Evolutionary conservation across 2,888 invertebrate genomes (phyloP).

Genomic region (Danaus chrysippus): DNA sequence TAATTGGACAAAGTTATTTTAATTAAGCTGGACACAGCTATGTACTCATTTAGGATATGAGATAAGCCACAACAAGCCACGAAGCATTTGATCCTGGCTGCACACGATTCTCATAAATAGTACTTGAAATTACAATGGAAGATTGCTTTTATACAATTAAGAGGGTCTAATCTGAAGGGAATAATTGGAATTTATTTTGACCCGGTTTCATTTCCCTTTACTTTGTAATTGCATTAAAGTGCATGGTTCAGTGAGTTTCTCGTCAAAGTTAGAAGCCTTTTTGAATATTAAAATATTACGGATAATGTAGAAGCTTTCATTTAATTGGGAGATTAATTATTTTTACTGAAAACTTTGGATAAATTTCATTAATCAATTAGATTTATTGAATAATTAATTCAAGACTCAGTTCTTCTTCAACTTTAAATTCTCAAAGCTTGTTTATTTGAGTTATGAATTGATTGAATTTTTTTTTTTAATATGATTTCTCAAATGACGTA

Average conservation of each 20-base stretch:
- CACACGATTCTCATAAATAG: slow-evolving; percentile 39
- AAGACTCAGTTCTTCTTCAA: no score
- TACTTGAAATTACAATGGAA: slow-evolving; percentile 29
- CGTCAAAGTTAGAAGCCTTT: slow-evolving; percentile 28
- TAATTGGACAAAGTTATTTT: slow-evolving; percentile 34
- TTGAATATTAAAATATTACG: slow-evolving; percentile 28
- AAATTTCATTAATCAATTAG: no score
- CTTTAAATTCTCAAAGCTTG: no score
- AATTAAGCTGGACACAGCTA: slow-evolving; percentile 38
- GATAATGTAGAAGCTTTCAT: not conserved
- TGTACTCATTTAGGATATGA: slow-evolving; percentile 38
- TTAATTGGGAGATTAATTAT: slow-evolving; percentile 7
- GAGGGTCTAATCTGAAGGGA: slow-evolving; percentile 17
- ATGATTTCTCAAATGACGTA: slow-evolving; percentile 19
- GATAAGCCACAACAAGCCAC: slow-evolving; percentile 35
- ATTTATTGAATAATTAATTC: no score
- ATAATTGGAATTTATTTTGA: slow-evolving; percentile 26
- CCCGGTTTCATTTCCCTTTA: slow-evolving; percentile 26
- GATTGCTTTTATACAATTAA: slow-evolving; percentile 35
- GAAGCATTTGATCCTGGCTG: slow-evolving; percentile 36
- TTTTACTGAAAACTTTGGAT: not conserved
- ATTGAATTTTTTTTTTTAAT: no score
- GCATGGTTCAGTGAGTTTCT: slow-evolving; percentile 27
- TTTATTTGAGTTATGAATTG: no score
- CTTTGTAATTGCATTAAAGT: slow-evolving; percentile 29